Evolutionary conservation across 2,888 invertebrate species (phyloP), one percentile per base, ranked within the genome.

Genomic region (Synergus laeviventris): DNA sequence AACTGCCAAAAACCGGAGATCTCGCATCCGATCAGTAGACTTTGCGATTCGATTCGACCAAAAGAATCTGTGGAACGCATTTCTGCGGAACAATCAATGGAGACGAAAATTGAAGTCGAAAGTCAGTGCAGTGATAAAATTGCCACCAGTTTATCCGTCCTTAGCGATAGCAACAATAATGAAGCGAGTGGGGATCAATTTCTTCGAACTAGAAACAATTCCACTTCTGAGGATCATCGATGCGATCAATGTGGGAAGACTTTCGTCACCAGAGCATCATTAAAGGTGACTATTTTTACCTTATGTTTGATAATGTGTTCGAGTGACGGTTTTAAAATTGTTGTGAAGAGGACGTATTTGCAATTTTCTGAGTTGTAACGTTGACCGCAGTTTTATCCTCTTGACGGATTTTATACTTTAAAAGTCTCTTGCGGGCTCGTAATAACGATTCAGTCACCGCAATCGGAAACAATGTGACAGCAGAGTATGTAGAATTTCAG

Each of bases 161-260:
- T 38, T 4, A 78, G 78, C 18, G 78, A 78, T 38, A 78, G 74
- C 38, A 75, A 78, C n/a, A 78, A 78, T 42, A 77, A 77, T 24
- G 66, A 70, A 11, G 56, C 16, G 31, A 38, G 61, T 9, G 74
- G 81, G n/a, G 84, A 82, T n/a, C 84, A 84, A 54, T n/a, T 70
- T 36, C 36, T 36, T 38, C 83, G 75, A 7, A 45, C 12, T 45
- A 62, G 66, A 42, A 74, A 21, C 11, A 60, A 24, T 24, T 66
- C 24, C 18, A 70, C 31, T 64, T 31, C 76, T 56, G 86, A 87
- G 56, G 85, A 89, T 60, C 90, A 91, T 79, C 84, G 83, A 64
- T 91, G 91, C 83, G 88, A 89, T 54, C 89, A 90, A 75, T 91
- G 91, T 77, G 88, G 87, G 42, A 91, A 91, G 81, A 88, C 86